Base-by-base conservation (phyloP, 2,888 invertebrate genomes). In the Leucophora obtusa region DNA sequence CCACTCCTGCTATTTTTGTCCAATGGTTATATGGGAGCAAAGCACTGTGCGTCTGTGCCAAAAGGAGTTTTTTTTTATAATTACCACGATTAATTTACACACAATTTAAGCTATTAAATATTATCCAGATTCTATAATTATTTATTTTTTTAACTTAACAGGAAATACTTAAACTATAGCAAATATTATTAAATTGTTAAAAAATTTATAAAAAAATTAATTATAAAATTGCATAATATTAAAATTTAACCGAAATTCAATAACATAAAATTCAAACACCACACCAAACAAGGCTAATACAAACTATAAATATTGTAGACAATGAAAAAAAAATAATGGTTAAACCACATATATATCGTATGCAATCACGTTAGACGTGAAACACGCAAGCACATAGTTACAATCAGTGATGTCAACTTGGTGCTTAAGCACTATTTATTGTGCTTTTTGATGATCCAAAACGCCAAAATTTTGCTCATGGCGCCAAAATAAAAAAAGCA, bases 251-350 rank as follows among this genome's bases (percentile, higher is more conserved):
- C 68, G 59, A 80, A 73, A 73, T 73, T 76, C 63, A 76, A 69
- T 72, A 72, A 38, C 65, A 60, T 35, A 33, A 28, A 47, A 65
- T n/a, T n/a, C 24, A 53, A 54, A 59, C 5, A 28, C 28, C 33
- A 56, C 47, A 14, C 56, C 66, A 59, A 62, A 75, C 9, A 54
- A 66, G 73, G 70, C 54, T 70, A 56, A 66, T 33, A 70, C 66
- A 69, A 70, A 43, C 43, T 69, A 73, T 73, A 73, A 77, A 70
- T 70, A 70, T 74, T 70, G 74, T 70, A 68, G 53, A 68, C 17
- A 66, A 47, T 24, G 60, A 63, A 51, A 51, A 63, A 51, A 51
- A 73, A 62, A 15, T 10, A 72, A 68, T 33, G 47, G 11, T 56
- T 35, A 58, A 70, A 70, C 56, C 54, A 51, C 63, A 47, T 43